Evolutionary conservation across 2,888 invertebrate genomes (phyloP).

Genomic region (Watsonalla cultraria): DNA sequence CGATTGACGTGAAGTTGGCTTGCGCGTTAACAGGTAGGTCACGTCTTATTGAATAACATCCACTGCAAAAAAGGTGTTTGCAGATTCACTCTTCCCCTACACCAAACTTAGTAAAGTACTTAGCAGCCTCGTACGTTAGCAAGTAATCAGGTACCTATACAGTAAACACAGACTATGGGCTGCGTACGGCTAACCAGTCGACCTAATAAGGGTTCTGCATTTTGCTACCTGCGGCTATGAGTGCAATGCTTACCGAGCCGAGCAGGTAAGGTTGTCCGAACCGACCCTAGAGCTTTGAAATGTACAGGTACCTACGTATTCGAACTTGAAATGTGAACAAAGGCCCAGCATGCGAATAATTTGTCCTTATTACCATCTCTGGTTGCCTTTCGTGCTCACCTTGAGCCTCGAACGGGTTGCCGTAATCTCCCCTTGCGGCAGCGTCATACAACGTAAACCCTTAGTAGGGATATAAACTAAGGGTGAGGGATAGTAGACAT

Average conservation of each 20-base stretch:
- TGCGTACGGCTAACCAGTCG: neutral
- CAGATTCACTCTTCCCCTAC: no score
- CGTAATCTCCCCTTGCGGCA: constrained; percentile 45
- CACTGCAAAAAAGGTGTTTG: no score
- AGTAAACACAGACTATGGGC: neutral
- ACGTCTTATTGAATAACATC: no score
- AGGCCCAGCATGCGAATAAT: constrained; percentile 68
- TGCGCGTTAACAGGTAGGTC: no score
- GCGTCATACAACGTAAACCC: neutral
- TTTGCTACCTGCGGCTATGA: constrained; percentile 20
- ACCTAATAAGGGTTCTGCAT: constrained; percentile 8
- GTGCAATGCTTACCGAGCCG: constrained; percentile 15
- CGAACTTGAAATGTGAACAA: constrained; percentile 65
- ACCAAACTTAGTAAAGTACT: no score
- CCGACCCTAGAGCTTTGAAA: constrained; percentile 33
- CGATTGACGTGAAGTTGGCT: no score
- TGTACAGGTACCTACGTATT: constrained; percentile 44
- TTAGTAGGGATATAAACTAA: neutral
- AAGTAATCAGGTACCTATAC: neutral
- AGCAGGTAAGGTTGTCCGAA: neutral
- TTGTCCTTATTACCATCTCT: constrained; percentile 61
- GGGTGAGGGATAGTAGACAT: neutral
- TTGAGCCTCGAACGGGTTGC: constrained; percentile 63
- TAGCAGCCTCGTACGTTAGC: no score
- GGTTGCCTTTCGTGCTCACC: constrained; percentile 56